Evolutionary conservation across 1,140 invertebrate genomes (phyloP), one percentile per base, ranked within the genome.

Genomic region (Cherax destructor): DNA sequence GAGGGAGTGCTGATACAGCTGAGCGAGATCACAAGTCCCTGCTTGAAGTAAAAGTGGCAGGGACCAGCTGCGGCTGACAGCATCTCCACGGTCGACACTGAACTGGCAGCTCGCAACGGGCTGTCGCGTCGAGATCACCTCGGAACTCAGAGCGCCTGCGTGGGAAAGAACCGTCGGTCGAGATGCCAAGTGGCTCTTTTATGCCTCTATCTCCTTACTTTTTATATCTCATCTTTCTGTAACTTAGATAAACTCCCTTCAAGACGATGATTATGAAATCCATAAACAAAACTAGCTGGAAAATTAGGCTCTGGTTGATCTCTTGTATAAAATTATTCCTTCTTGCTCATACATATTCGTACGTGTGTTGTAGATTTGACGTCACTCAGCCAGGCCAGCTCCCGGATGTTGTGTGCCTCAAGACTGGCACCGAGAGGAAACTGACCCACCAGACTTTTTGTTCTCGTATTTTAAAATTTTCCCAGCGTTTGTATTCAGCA

Each of bases 61-160:
- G 3, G 49, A 18, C n/a, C 69, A 18, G 81, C 59, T 7, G 61
- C 30, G 69, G 30, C 30, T 4, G 47, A 61, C 18, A 41, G 59
- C 30, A 21, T 5, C 13, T 69, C 81, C 30, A 30, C 81, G 59
- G 81, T 49, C 59, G 24, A 69, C 81, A 69, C 81, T 83, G 24
- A 83, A 83, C 81, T 83, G 81, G 59, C 59, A 47, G 80, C 49
- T 83, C 10, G 30, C 52, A 56, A 61, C 18, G n/a, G 50, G 30
- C 52, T 61, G 81, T 83, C 59, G 59, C 59, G 81, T 83, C 52
- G 41, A 83, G 59, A 30, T 83, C 61, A 83, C 80, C 59, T 65
- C 30, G 30, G 56, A n/a, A 83, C 81, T 11, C 50, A 21, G 56
- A n/a, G 69, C 69, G 69, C 5, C 69, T 30, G 59, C 61, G 56